These are phyloP conservation scores for Brachylomia viminalis DNA, from an alignment of 2,888 invertebrate species.

Conservation along the genomic window DNA sequence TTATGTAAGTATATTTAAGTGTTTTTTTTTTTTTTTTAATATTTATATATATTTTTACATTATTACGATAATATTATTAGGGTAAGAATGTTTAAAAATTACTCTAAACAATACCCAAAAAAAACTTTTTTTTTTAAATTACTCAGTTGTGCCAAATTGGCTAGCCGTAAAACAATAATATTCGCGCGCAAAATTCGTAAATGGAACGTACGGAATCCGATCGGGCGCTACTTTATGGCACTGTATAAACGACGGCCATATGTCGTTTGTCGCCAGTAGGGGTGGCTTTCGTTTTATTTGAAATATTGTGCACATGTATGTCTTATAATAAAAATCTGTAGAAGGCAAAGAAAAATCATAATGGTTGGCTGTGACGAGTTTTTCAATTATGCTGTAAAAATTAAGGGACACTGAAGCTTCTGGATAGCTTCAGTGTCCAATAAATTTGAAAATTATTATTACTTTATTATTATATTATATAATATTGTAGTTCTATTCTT, in stretches of 20 bases:
- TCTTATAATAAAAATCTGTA: not conserved
- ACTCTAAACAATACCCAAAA: not conserved
- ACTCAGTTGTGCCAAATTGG: conserved; percentile 24
- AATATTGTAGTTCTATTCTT: too few species aligned
- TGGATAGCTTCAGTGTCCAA: too few species aligned
- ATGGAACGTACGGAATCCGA: conserved; percentile 71
- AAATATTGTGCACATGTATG: not conserved
- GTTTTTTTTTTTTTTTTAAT: not conserved
- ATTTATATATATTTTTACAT: not conserved
- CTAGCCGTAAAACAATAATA: conserved; percentile 71
- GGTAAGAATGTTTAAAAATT: not conserved
- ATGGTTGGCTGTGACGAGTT: not conserved
- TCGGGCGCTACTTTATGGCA: conserved; percentile 67
- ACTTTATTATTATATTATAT: too few species aligned
- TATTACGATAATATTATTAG: not conserved
- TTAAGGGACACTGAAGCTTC: too few species aligned
- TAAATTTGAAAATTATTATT: too few species aligned
- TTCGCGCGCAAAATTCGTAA: conserved; percentile 69
- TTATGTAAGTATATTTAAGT: conserved; percentile 76
- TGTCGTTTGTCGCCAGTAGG: conserved; percentile 70
- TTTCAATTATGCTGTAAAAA: not conserved
- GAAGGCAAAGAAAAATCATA: not conserved
- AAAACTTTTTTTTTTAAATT: conserved; percentile 12
- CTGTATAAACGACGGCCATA: conserved; percentile 73
- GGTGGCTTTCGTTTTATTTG: conserved; percentile 30